Conservation (phyloP, 2,113 vertebrate species). For the Lucifuga dentata region DNA sequence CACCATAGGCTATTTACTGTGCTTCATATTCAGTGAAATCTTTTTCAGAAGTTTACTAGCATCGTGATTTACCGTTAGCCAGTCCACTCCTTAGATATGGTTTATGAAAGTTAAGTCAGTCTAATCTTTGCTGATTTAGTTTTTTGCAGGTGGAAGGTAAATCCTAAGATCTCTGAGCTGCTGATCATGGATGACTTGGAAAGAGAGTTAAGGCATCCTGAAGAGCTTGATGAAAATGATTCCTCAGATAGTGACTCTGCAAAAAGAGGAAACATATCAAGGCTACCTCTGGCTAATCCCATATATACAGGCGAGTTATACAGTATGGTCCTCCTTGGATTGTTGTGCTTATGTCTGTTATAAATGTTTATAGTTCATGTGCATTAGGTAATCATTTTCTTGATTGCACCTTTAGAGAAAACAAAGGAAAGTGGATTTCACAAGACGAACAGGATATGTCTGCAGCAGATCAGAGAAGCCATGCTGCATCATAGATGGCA, state of each 20-base stretch:
- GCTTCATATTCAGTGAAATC: no score
- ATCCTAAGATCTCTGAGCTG: no score
- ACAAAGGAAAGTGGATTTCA: conserved; percentile 78
- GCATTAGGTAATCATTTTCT: background rate
- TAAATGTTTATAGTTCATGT: background rate
- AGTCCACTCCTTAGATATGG: no score
- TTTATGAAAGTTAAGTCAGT: no score
- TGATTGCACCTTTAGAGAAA: conserved; percentile 41
- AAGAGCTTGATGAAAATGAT: background rate
- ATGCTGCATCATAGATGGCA: conserved; percentile 90
- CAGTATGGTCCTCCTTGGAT: background rate
- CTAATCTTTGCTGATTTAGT: background rate
- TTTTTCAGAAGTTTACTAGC: no score
- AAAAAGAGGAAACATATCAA: background rate
- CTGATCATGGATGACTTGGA: conserved; percentile 70
- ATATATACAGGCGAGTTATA: conserved; percentile 38
- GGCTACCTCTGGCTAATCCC: conserved; percentile 6
- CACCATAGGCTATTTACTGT: no score
- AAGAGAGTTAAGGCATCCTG: conserved; percentile 5
- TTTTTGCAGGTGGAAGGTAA: conserved; percentile 8
- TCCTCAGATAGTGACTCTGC: conserved; percentile 15
- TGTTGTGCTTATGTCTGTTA: background rate
- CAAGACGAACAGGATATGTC: conserved; percentile 79
- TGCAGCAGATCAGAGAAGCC: conserved; percentile 85
- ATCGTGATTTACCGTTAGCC: no score